phyloP scores from a whole-genome alignment of 2,888 invertebrate species.

The Thecocarcelia acutangulata region DNA sequence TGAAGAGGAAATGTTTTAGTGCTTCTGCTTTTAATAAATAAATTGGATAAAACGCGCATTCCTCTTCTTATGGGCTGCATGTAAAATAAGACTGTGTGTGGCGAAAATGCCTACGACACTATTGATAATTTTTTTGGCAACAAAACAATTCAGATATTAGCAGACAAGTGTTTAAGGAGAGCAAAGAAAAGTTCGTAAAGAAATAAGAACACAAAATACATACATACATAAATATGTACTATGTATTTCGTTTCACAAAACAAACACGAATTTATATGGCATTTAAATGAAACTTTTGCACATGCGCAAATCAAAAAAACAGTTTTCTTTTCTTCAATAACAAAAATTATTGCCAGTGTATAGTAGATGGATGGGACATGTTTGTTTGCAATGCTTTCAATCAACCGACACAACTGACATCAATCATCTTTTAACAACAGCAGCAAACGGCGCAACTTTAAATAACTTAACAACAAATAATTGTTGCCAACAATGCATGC shows the following conservation, averaged over 20 bases:
- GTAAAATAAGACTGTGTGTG: constrained; percentile 49
- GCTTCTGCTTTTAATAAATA: constrained; percentile 46
- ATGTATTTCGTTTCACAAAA: constrained; percentile 1
- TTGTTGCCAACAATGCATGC: constrained; percentile 24
- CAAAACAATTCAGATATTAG: constrained; percentile 28
- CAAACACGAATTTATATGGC: constrained; percentile 47
- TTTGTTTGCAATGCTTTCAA: constrained; percentile 76
- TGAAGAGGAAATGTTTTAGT: constrained; percentile 48
- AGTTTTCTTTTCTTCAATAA: constrained; percentile 6
- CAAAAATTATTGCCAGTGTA: constrained; percentile 44
- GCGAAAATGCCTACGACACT: not conserved
- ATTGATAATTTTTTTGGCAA: constrained; percentile 33
- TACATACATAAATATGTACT: too few relatives aligned
- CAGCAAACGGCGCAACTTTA: constrained; percentile 20
- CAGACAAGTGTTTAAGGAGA: constrained; percentile 44
- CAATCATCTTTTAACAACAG: constrained; percentile 74
- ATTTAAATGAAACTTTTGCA: constrained; percentile 34
- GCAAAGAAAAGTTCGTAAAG: not conserved
- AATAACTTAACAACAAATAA: constrained; percentile 30
- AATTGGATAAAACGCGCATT: constrained; percentile 15
- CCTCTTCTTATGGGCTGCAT: constrained; percentile 23
- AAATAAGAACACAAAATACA: not conserved
- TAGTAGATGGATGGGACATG: constrained; percentile 25
- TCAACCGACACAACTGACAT: constrained; percentile 78
- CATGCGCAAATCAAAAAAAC: constrained; percentile 49